phyloP scores from a whole-genome alignment of 2,888 invertebrate species.

The Trypoxylon attenuatum region DNA sequence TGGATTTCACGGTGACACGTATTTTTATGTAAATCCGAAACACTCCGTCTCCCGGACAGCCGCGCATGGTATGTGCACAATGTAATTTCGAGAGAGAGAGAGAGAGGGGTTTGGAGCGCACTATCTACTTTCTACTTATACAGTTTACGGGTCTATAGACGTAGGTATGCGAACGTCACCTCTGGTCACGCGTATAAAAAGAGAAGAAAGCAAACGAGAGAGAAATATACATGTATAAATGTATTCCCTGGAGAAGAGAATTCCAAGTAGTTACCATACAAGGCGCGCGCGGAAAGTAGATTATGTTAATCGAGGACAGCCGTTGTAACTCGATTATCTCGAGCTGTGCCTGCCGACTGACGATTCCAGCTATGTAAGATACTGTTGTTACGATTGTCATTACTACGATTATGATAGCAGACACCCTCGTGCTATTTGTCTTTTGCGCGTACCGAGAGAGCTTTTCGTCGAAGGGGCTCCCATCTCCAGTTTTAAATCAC shows the following conservation, averaged over 20 bases:
- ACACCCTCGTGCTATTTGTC: neutral
- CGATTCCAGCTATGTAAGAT: neutral
- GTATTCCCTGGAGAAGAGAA: constrained; percentile 28
- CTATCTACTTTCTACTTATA: neutral
- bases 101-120: neutral
- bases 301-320: constrained; percentile 40
- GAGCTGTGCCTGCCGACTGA: constrained; percentile 6
- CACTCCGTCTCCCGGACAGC: neutral
- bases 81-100: constrained; percentile 16
- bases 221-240: neutral
- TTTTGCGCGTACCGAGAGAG: neutral
- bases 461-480: neutral
- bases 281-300: constrained; percentile 34
- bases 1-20: constrained; percentile 12
- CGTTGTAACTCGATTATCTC: constrained; percentile 33
- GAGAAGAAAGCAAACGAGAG: neutral
- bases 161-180: too few species aligned
- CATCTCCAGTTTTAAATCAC: neutral
- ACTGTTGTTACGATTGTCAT: neutral
- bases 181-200: too few species aligned
- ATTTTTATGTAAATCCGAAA: constrained; percentile 30
- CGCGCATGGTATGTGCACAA: constrained; percentile 11
- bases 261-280: constrained; percentile 40
- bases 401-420: neutral
- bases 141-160: neutral